phyloP scores from a whole-genome alignment of 2,888 invertebrate genomes.

The Rhodophaea formosa region DNA sequence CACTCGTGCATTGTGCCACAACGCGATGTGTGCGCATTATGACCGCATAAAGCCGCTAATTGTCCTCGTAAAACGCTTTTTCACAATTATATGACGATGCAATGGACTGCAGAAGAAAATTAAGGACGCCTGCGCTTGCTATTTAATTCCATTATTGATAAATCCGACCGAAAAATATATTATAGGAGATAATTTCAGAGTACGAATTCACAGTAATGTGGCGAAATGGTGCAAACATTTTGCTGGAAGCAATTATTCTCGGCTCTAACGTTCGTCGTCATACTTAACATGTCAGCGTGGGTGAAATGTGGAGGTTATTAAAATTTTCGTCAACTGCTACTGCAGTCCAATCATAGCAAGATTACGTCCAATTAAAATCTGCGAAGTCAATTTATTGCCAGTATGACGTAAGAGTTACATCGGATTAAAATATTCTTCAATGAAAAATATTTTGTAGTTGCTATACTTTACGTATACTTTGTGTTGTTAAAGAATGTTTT shows the following conservation, averaged over 20 bases:
- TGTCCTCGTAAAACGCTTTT: slow-evolving; percentile 51
- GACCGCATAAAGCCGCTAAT: slow-evolving; percentile 62
- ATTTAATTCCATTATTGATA: slow-evolving; percentile 15
- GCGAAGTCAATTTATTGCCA: not conserved
- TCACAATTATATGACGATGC: slow-evolving; percentile 28
- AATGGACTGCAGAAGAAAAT: slow-evolving; percentile 18
- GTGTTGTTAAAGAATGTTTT: too few relatives aligned
- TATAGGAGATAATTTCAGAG: slow-evolving; percentile 5
- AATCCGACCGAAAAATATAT: not conserved
- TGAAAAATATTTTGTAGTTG: too few relatives aligned
- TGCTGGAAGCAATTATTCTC: not conserved
- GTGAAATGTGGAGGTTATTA: slow-evolving; percentile 4
- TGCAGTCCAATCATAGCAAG: slow-evolving; percentile 2
- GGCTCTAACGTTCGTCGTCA: not conserved
- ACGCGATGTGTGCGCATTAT: slow-evolving; percentile 48
- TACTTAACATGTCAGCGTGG: slow-evolving; percentile 2
- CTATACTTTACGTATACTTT: too few relatives aligned
- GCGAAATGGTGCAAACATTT: slow-evolving; percentile 11
- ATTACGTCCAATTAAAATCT: slow-evolving; percentile 7
- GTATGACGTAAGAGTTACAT: not conserved
- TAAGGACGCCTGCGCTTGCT: not conserved
- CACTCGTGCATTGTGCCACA: slow-evolving; percentile 50
- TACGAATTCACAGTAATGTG: not conserved
- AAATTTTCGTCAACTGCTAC: not conserved
- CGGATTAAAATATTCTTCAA: too few relatives aligned